Evolutionary conservation across 2,888 invertebrate species (phyloP), one percentile per base, ranked within the genome.

Genomic region (Smittia sp.): DNA sequence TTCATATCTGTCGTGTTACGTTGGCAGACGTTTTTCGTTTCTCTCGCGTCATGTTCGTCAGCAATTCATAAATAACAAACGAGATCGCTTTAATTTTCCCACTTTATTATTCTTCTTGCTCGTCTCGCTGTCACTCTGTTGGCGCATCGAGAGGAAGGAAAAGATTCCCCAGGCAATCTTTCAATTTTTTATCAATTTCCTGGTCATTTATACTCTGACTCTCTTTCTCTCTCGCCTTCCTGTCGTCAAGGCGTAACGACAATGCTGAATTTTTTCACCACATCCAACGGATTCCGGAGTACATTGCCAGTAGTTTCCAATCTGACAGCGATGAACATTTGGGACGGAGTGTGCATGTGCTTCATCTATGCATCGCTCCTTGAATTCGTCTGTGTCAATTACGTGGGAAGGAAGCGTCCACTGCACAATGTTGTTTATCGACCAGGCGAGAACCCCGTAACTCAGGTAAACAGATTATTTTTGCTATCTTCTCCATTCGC

Each of bases 181-280:
- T 46, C 46, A 68, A 68, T 68, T 46, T 41, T 68, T 46, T 24
- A 68, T 68, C 46, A 46, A 68, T 68, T 68, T 68, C 46, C 68
- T 68, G 68, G 1, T 41, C 68, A 41, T 68, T 41, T 24, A n/a
- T 68, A 32, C n/a, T n/a, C n/a, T 38, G 11, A 38, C 46, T 46
- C 15, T 46, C 46, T 2, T 11, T 46, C 46, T 46, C n/a, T 27
- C 20, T 18, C 22, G 25, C 32, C 22, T 11, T 54, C 54, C 25
- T 67, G 27, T 11, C n/a, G n/a, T 46, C 52, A 11, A 93, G 95
- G 95, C 84, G 95, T 96, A 80, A 96, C 96, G 79, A 96, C 96
- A 84, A 96, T 96, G 95, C 90, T 96, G 90, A 96, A 95, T 86
- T 96, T 96, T 89, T 96, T 96, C 90, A 96, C 95, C 79, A 96